A percentile compares a stretch with the other conserved stretches of the same genome.
These are phyloP conservation scores for Formica exsecta DNA, from an alignment of 1,140 invertebrate genomes.

Conservation along the genomic window DNA sequence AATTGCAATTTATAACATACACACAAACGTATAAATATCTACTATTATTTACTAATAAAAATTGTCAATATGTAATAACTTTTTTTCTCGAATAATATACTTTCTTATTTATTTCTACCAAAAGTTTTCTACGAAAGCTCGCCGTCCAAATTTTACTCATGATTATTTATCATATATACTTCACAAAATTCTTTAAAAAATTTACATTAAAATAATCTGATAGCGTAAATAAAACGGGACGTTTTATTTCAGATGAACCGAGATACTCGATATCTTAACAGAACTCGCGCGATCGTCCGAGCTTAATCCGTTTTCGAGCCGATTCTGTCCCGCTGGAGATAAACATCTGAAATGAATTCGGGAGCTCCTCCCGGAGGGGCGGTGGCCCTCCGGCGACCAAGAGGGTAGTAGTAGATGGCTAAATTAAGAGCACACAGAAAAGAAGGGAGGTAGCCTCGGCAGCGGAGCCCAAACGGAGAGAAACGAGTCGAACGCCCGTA, in stretches of 20 bases:
- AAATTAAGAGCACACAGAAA: constrained; percentile 71
- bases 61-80: neutral
- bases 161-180: neutral
- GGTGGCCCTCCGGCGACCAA: constrained; percentile 5
- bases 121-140: neutral
- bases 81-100: neutral
- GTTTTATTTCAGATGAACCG: neutral
- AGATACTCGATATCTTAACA: constrained; percentile 14
- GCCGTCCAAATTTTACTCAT: neutral
- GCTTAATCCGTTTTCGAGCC: constrained; percentile 55
- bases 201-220: constrained; percentile 8
- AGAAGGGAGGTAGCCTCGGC: constrained; percentile 67
- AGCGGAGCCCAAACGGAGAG: constrained; percentile 70
- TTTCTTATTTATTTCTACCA: no score
- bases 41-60: neutral
- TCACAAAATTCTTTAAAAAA: neutral
- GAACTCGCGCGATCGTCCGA: constrained; percentile 28
- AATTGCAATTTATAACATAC: neutral
- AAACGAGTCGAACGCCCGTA: constrained; percentile 80
- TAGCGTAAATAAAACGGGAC: neutral
- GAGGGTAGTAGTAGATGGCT: constrained; percentile 49
- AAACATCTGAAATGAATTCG: constrained; percentile 73
- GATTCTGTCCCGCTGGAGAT: constrained; percentile 40
- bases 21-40: no score
- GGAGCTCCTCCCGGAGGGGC: constrained; percentile 3